Evolutionary conservation across 2,797 vertebrate genomes (phyloP).

Genomic region (Sylvia borin): DNA sequence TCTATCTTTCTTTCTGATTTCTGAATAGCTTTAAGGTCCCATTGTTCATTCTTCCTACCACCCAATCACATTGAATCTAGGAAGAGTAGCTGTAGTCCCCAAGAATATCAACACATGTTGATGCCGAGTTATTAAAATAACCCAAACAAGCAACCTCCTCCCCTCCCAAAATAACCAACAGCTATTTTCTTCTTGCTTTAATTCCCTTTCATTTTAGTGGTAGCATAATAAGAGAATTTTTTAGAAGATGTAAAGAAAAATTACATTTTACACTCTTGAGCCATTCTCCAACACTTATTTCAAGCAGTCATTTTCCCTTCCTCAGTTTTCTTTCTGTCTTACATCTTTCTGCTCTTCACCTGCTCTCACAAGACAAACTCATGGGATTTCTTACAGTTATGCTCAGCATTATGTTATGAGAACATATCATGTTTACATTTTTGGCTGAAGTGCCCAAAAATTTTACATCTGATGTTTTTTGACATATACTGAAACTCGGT

Average conservation of each 20-base stretch:
- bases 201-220: background rate
- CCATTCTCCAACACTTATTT: background rate
- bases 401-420: background rate
- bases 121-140: background rate
- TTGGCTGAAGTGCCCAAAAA: background rate
- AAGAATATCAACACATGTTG: background rate
- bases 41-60: background rate
- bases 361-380: background rate
- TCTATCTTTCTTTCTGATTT: background rate
- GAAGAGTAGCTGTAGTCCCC: background rate
- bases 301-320: background rate
- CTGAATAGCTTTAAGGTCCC: background rate
- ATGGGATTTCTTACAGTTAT: background rate
- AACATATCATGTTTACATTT: background rate
- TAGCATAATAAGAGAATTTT: background rate
- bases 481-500: background rate
- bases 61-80: background rate
- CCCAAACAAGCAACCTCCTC: accelerated
- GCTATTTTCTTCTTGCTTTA: background rate
- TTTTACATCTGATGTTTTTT: background rate
- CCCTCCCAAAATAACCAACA: accelerated
- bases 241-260: background rate
- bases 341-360: background rate
- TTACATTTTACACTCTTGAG: background rate
- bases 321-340: background rate